Evolutionary conservation across 2,888 invertebrate genomes (phyloP).

Genomic region (Acanthosepion lycidas): DNA sequence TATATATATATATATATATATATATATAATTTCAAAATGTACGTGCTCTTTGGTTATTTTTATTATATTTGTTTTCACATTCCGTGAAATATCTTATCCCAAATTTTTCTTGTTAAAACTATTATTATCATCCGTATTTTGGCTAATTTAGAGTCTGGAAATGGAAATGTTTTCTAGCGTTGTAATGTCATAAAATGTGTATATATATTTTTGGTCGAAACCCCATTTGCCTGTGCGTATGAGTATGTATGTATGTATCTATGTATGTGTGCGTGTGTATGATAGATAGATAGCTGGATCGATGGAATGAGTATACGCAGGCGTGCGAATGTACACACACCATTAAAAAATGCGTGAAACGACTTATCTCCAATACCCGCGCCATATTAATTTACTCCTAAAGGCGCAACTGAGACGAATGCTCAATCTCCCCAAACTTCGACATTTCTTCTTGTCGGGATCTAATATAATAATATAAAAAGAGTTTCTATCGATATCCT

Average conservation of each 20-base stretch:
- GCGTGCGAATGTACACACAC: neutral
- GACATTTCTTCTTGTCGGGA: neutral
- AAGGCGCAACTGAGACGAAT: neutral
- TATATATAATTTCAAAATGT: no score
- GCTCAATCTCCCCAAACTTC: neutral
- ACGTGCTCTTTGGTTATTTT: no score
- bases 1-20: no score
- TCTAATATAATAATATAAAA: neutral
- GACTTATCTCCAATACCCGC: conserved; percentile 8
- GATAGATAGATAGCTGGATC: neutral
- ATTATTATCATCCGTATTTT: no score
- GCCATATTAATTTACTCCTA: conserved; percentile 2
- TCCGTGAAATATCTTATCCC: no score
- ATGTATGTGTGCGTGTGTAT: neutral
- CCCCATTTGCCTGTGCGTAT: neutral
- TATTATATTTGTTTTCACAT: no score
- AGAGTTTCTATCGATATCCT: conserved; percentile 10
- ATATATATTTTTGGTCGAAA: neutral
- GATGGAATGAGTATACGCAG: neutral
- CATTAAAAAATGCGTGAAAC: neutral
- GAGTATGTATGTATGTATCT: neutral
- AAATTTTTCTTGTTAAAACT: no score
- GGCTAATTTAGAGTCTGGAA: no score
- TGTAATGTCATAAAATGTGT: neutral
- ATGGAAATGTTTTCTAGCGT: neutral